Evolutionary conservation across 2,113 vertebrate species (phyloP).

Genomic region (Rhea pennata): DNA sequence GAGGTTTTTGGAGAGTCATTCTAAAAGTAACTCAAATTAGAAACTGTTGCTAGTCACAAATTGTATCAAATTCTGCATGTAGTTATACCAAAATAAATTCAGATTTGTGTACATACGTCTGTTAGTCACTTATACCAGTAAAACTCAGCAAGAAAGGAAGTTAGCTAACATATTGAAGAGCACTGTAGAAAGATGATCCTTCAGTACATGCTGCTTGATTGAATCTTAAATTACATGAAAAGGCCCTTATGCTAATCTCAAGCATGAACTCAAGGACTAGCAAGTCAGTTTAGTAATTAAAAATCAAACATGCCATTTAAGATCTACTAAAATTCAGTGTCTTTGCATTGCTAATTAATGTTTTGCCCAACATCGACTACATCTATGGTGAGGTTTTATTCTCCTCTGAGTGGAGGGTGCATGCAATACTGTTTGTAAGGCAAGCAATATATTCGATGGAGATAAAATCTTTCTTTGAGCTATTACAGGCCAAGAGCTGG

Average conservation of each 20-base stretch:
- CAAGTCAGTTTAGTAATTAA: conserved; percentile 43
- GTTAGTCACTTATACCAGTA: not conserved
- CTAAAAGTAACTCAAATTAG: not conserved
- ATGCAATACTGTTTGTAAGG: not conserved
- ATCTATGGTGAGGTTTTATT: not conserved
- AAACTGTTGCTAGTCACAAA: not conserved
- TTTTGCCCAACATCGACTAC: not conserved
- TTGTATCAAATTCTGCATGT: not conserved
- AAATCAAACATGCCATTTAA: conserved; percentile 30
- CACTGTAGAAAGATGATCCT: not conserved
- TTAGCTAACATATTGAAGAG: not conserved
- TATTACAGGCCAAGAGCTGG: not conserved
- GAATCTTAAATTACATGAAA: conserved; percentile 29
- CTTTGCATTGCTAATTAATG: conserved; percentile 27
- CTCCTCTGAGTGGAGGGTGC: not conserved
- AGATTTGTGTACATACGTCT: not conserved
- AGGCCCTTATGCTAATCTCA: conserved; percentile 32
- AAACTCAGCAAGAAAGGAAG: not conserved
- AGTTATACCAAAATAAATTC: not conserved
- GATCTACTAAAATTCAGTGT: conserved; percentile 7
- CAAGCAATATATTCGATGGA: not conserved
- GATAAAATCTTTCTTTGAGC: not conserved
- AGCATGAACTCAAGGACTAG: conserved; percentile 33
- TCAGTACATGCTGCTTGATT: conserved; percentile 10
- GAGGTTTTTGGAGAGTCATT: not conserved